Evolutionary conservation across 2,888 invertebrate species (phyloP).

Genomic region (Tinea semifulvella): DNA sequence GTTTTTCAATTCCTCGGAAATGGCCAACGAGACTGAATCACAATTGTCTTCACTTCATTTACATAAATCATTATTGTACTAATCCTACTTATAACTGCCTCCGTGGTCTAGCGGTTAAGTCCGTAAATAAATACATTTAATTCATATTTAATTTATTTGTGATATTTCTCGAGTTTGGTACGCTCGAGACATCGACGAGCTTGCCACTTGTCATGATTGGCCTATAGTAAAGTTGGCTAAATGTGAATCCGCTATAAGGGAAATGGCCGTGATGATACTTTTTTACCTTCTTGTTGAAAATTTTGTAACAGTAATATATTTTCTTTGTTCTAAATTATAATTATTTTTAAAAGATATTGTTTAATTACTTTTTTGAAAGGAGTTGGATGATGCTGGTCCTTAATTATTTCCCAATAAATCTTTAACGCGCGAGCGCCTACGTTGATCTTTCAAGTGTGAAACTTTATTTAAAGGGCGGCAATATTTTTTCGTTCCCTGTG

Average conservation of each 20-base stretch:
- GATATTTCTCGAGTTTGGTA: too few species aligned
- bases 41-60: too few species aligned
- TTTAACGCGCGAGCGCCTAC: constrained; percentile 43
- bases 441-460: constrained; percentile 65
- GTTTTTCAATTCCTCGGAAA: constrained; percentile 28
- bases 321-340: constrained; percentile 14
- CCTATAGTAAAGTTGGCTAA: too few species aligned
- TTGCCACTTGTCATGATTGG: too few species aligned
- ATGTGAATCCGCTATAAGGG: neutral
- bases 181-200: too few species aligned
- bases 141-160: too few species aligned
- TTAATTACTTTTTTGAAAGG: constrained; percentile 45
- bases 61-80: too few species aligned
- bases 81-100: too few species aligned
- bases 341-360: constrained; percentile 23
- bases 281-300: neutral
- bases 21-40: neutral
- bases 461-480: constrained; percentile 54
- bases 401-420: constrained; percentile 64
- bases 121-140: too few species aligned
- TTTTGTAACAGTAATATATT: neutral
- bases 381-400: constrained; percentile 30
- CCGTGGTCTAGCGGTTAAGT: too few species aligned
- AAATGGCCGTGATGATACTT: neutral
- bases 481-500: constrained; percentile 58